Evolutionary conservation across 2,888 invertebrate genomes (phyloP).

Genomic region (Hirtodrosophila trivittata): DNA sequence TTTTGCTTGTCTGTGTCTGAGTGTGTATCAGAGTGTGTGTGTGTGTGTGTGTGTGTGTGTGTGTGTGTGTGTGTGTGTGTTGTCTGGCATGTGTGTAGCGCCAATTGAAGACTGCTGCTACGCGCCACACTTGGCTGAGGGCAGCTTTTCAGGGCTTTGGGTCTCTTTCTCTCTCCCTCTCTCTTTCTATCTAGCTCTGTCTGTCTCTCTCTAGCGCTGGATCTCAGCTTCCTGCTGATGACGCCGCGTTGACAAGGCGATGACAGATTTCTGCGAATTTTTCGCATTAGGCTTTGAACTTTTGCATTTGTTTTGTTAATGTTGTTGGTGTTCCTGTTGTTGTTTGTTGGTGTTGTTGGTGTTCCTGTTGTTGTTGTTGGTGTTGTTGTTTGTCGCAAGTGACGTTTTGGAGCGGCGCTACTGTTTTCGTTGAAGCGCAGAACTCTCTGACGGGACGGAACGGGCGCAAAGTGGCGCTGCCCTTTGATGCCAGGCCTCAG

Average conservation of each 20-base stretch:
- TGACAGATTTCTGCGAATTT: slow-evolving; percentile 83
- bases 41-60: slow-evolving; percentile 22
- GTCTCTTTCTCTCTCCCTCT: neutral
- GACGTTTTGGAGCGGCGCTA: slow-evolving; percentile 72
- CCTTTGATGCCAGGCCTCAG: slow-evolving; percentile 61
- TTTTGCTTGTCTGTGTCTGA: slow-evolving; percentile 54
- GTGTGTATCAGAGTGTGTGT: slow-evolving; percentile 16
- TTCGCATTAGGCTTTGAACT: slow-evolving; percentile 80
- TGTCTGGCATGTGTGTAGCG: slow-evolving; percentile 53
- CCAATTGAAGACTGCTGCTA: slow-evolving; percentile 59
- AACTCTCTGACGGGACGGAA: slow-evolving; percentile 64
- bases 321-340: slow-evolving; percentile 34
- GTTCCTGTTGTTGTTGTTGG: slow-evolving; percentile 42
- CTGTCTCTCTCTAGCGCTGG: slow-evolving; percentile 6
- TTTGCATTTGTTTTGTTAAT: slow-evolving; percentile 59
- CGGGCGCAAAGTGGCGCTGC: slow-evolving; percentile 75
- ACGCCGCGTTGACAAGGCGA: slow-evolving; percentile 80
- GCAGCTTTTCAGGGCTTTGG: slow-evolving; percentile 8
- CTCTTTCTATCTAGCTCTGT: neutral
- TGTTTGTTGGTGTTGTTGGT: slow-evolving; percentile 25
- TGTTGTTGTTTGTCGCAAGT: slow-evolving; percentile 32
- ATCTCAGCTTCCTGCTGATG: slow-evolving; percentile 67
- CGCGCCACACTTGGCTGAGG: slow-evolving; percentile 56
- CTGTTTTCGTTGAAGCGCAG: slow-evolving; percentile 79
- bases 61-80: slow-evolving; percentile 23